A percentile compares a stretch with the other conserved stretches of the same genome.
Evolutionary conservation across 1,140 invertebrate genomes (phyloP).

Genomic region (Globodera rostochiensis): DNA sequence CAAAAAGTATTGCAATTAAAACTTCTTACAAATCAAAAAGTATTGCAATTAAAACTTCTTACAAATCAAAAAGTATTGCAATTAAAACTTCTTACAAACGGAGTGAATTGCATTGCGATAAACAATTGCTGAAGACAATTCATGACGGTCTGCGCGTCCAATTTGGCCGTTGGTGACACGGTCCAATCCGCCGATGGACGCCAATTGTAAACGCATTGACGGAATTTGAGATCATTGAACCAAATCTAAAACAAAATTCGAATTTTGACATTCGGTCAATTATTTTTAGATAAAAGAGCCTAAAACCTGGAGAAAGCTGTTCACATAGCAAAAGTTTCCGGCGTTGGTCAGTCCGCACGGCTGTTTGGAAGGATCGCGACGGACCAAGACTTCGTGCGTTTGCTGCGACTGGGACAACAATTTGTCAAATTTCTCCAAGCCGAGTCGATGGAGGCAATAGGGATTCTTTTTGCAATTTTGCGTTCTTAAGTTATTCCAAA

Average conservation of each 20-base stretch:
- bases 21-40: constrained; percentile 57
- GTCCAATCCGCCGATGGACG: constrained; percentile 36
- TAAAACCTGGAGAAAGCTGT: constrained; percentile 61
- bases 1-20: too few relatives aligned
- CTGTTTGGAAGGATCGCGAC: constrained; percentile 46
- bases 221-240: constrained; percentile 61
- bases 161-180: constrained; percentile 43
- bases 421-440: constrained; percentile 62
- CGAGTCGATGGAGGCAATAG: constrained; percentile 55
- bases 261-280: neutral
- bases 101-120: constrained; percentile 56
- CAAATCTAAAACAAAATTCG: constrained; percentile 49
- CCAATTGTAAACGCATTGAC: constrained; percentile 60
- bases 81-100: constrained; percentile 50
- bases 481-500: constrained; percentile 35
- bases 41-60: constrained; percentile 23
- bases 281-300: neutral
- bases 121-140: constrained; percentile 55
- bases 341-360: constrained; percentile 57
- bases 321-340: constrained; percentile 63
- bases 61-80: constrained; percentile 33
- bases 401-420: constrained; percentile 34
- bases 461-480: constrained; percentile 57
- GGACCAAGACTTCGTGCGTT: constrained; percentile 36
- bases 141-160: constrained; percentile 61